Evolutionary conservation across 2,888 invertebrate species (phyloP), one percentile per base, ranked within the genome.

Genomic region (Horisme vitalbata): DNA sequence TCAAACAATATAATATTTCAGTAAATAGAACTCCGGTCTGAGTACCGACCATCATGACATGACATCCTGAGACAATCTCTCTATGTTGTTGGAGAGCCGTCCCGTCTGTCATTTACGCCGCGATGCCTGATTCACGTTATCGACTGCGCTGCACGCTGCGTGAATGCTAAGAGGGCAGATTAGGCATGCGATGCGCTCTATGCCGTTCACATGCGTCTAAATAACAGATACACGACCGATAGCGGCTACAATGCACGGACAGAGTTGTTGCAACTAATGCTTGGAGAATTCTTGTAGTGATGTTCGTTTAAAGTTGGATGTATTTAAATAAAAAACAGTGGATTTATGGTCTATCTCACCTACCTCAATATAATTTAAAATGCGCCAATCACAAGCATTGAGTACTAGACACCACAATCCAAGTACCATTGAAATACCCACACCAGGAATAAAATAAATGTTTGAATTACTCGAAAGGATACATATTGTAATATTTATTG

Each of bases 141-240:
- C 74, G 70, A 68, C 69, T 71, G 65, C 65, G 69, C 71, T 67
- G 59, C 52, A 57, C 66, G 67, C 64, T 45, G 44, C 59, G 52
- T 79, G 84, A 81, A 84, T 85, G 71, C 67, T 74, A 83, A 83
- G 67, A 68, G 65, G 73, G 57, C 57, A 77, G 81, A 82, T 84
- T 82, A 84, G 75, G 77, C 75, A 82, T 79, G 78, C 79, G 71
- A 75, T 72, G 79, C 79, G 70, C 62, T 73, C 59, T 65, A 63
- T 71, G 77, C 68, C 74, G 80, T 79, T 84, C 85, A 78, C 83
- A 84, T 81, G 77, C 75, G 68, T 68, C 65, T 66, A 39, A 49
- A 49, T 64, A 65, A 59, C 66, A 67, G 79, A 81, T 81, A 32
- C 37, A 37, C 35, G 30, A 27, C 20, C 28, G 52, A 53, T 49